Evolutionary conservation across 92 coral and sea anemone species (phyloP), one percentile per base, ranked within the genome.

Genomic region (Virgularia gustaviana): DNA sequence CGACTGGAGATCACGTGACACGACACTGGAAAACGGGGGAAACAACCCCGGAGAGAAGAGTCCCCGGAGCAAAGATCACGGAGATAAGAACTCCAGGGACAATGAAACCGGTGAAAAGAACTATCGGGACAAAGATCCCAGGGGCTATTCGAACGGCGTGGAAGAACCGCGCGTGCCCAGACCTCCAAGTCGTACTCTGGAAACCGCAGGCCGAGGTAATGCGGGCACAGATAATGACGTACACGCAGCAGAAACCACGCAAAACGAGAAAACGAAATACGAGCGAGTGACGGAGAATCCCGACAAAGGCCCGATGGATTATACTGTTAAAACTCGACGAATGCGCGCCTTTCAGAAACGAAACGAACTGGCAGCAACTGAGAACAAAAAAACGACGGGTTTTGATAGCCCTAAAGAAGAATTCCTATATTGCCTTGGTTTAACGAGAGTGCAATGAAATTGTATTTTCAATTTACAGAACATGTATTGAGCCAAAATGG

Each of bases 351-450:
- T 68, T n/a, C 39, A 68, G 30, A 68, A 49, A 22, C 49, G 45
- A 49, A 29, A 68, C 24, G 75, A 68, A 1, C 36, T 68, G 9
- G n/a, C n/a, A n/a, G 35, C 11, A 10, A 49, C 35, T 7, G 28
- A 35, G 20, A 51, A 36, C 61, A 68, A 35, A 34, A 68, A 68
- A 38, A 61, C 19, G 24, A 68, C 43, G 11, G n/a, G n/a, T n/a
- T 68, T 68, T 68, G 61, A 37, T 1, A 68, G 75, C 38, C 75
- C 75, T 0, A 68, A 68, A 49, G 75, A 68, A 33, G 61, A 49
- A 20, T 68, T 68, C 16, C 56, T 68, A 6, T 68, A 49, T 51
- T 36, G 75, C 33, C 75, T 68, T 36, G 75, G 75, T 13, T 68
- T 68, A 55, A 51, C 75, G 2, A 68, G 32, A 33, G 74, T 67